A percentile compares a stretch with the other conserved stretches of the same genome.
Conservation (phyloP, 2,888 invertebrate genomes). For the Dynastes tityus region DNA sequence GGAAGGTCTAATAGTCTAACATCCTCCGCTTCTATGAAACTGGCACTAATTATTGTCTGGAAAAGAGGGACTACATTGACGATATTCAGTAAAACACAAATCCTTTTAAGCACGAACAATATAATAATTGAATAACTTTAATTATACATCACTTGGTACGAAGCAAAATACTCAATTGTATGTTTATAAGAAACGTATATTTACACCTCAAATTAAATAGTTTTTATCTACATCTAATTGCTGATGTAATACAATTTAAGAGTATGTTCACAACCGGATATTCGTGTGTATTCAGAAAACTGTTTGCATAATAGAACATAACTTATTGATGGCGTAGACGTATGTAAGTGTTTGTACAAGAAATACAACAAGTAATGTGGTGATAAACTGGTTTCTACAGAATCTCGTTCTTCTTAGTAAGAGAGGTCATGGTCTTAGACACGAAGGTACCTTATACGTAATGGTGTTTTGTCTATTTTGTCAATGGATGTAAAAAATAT, state of each 20-base stretch:
- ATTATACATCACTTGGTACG: neutral
- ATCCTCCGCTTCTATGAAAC: conserved; percentile 66
- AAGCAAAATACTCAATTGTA: neutral
- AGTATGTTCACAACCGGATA: conserved; percentile 13
- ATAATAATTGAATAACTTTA: neutral
- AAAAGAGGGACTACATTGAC: neutral
- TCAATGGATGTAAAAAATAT: neutral
- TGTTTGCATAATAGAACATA: conserved; percentile 4
- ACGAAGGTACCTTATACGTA: neutral
- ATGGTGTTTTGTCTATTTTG: neutral
- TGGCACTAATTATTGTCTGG: neutral
- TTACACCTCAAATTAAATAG: conserved; percentile 13
- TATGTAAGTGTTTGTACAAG: conserved; percentile 1
- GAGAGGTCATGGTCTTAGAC: conserved; percentile 1
- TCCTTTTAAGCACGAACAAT: too few relatives aligned
- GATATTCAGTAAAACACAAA: too few relatives aligned
- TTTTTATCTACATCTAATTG: conserved; percentile 1
- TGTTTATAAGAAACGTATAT: neutral
- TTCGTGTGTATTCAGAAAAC: neutral
- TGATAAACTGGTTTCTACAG: conserved; percentile 5
- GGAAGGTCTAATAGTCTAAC: conserved; percentile 72
- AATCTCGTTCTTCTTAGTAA: neutral
- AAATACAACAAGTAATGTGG: neutral
- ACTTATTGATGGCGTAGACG: neutral
- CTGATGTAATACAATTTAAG: conserved; percentile 14